Evolutionary conservation across 1,140 invertebrate species (phyloP), one percentile per base, ranked within the genome.

Genomic region (Whitmania pigra): DNA sequence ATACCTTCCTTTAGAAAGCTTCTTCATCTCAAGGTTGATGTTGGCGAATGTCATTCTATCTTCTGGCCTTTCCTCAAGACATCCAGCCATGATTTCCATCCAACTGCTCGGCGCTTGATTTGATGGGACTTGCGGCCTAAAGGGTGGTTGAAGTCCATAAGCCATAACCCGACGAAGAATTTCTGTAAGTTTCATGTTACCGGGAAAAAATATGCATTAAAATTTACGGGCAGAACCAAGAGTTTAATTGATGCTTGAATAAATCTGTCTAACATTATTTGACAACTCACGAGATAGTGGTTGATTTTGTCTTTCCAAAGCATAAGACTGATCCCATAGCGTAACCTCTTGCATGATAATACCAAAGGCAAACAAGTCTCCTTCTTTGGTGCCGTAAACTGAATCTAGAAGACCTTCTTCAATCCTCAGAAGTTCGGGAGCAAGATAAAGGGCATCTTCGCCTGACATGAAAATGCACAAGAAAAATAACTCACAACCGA

Each of bases 1-100:
- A 63, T 25, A 63, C 57, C 29, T 63, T 63, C 57, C 57, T 31
- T 63, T 63, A 3, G 29, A 31, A 9, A 63, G 2, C 18, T 63
- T 63, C 18, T 63, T 63, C 36, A 70, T 25, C 27, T 70, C 49
- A 70, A 53, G 25, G 43, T 53, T 70, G 43, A 82, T 80, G 18
- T 71, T 54, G 27, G 75, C 70, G 67, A 83, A 76, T 53, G 72
- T 71, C 18, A 73, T 71, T 54, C 75, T 68, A 40, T 71, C 71
- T 25, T 68, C 71, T 6, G 69, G 27, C 29, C 68, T 67, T 31
- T 76, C 74, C 4, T 53, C n/a, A 74, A 73, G 74, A 66, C 75
- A 76, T 27, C 71, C 69, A 57, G 67, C 55, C 17, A 76, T 67
- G 25, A 76, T 53, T 11, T 75, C 72, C 36, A 71, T 60, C 40